Evolutionary conservation across 1,140 invertebrate genomes (phyloP).

Genomic region (Campodea augens): DNA sequence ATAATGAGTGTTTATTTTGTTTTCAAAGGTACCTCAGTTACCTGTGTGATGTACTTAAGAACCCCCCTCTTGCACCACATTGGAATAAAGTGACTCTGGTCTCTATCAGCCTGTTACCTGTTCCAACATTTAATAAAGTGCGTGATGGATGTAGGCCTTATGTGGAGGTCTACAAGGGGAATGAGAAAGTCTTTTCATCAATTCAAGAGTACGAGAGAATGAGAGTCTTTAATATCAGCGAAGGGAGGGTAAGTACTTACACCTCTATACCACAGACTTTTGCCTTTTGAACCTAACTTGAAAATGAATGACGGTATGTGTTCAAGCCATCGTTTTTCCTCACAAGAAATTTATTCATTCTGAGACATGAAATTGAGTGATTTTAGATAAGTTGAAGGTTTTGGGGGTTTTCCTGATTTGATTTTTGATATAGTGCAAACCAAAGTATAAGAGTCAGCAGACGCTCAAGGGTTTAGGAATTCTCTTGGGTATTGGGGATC

Average conservation of each 20-base stretch:
- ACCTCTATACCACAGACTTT: no score
- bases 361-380: no score
- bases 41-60: conserved; percentile 44
- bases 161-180: conserved; percentile 77
- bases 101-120: conserved; percentile 56
- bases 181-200: conserved; percentile 61
- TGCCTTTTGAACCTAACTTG: no score
- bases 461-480: no score
- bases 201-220: conserved; percentile 76
- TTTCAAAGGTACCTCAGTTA: conserved; percentile 58
- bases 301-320: not conserved
- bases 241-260: conserved; percentile 40
- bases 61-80: conserved; percentile 38
- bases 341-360: not conserved
- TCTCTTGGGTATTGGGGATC: no score
- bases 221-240: conserved; percentile 50
- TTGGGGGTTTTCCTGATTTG: no score
- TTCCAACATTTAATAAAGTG: conserved; percentile 79
- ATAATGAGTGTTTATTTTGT: conserved; percentile 5
- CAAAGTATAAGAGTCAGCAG: no score
- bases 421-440: no score
- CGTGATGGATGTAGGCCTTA: conserved; percentile 86
- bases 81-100: conserved; percentile 55
- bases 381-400: no score
- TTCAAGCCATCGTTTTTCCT: not conserved